Percentiles rank a stretch among this genome's conserved stretches.
These are phyloP conservation scores for Takifugu ocellatus DNA, from an alignment of 2,797 vertebrate species.

Conservation along the genomic window DNA sequence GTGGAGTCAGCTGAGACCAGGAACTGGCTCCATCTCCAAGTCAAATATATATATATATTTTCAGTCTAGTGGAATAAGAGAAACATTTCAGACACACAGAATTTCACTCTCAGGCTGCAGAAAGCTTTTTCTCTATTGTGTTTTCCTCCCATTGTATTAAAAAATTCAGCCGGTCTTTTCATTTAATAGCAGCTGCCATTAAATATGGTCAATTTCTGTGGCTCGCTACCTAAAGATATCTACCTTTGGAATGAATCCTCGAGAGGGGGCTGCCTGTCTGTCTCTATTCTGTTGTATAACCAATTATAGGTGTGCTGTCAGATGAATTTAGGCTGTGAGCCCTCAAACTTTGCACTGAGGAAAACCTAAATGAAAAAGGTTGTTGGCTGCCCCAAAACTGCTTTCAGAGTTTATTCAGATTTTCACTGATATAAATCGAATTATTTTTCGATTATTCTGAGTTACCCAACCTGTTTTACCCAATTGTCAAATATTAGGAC, in stretches of 20 bases:
- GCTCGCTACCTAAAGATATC: constrained; percentile 15
- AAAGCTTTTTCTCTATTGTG: neutral
- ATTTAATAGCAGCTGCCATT: constrained; percentile 6
- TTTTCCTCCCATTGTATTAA: constrained; percentile 6
- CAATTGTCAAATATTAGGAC: no score
- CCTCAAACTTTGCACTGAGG: constrained; percentile 24
- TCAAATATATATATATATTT: neutral
- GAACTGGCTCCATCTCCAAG: constrained; percentile 16
- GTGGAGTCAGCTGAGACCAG: constrained; percentile 14
- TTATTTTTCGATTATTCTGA: constrained; percentile 11
- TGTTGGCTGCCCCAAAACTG: constrained; percentile 28
- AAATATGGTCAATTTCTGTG: constrained; percentile 4
- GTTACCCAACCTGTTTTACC: no score
- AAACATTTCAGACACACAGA: constrained; percentile 5
- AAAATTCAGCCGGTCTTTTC: constrained; percentile 4
- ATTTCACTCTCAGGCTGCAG: neutral
- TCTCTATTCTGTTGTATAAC: constrained; percentile 20
- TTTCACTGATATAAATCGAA: constrained; percentile 21
- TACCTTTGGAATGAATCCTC: constrained; percentile 13
- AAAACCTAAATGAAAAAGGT: constrained; percentile 14
- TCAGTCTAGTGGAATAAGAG: neutral
- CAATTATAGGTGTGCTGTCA: constrained; percentile 39
- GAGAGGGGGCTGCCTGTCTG: constrained; percentile 13
- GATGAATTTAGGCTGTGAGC: constrained; percentile 26
- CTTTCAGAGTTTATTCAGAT: constrained; percentile 8